Evolutionary conservation across 2,888 invertebrate genomes (phyloP).

Genomic region (Leucania comma): DNA sequence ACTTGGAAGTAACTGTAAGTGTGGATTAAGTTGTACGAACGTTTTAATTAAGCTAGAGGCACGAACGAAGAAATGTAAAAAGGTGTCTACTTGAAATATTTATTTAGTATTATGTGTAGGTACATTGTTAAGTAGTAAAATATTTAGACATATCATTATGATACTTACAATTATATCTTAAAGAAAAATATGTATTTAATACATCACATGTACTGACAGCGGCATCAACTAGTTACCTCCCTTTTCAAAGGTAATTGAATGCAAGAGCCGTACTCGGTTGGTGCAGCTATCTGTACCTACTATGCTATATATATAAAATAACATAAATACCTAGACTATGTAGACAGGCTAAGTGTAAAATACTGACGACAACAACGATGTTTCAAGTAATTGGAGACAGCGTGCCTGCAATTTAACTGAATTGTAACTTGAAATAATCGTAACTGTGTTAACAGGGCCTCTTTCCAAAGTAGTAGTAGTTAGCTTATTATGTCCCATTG

Average conservation of each 20-base stretch:
- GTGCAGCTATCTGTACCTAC: no score
- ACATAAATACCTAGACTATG: neutral
- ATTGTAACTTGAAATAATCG: no score
- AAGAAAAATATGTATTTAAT: no score
- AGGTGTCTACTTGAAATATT: neutral
- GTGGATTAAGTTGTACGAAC: constrained; percentile 40
- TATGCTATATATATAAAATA: no score
- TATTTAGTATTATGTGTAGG: constrained; percentile 7
- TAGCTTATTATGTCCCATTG: no score
- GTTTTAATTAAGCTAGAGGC: constrained; percentile 48
- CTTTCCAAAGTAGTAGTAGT: no score
- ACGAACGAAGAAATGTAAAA: constrained; percentile 22
- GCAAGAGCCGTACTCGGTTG: no score
- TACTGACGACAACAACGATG: neutral
- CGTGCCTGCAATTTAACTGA: neutral
- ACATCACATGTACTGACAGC: no score
- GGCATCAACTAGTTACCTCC: no score
- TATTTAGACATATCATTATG: neutral
- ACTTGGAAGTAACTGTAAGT: constrained; percentile 27
- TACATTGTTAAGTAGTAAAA: neutral
- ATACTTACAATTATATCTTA: no score
- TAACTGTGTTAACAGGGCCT: no score
- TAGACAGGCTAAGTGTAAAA: neutral
- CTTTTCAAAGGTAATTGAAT: no score
- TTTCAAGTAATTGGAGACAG: neutral